A percentile compares a stretch with the other conserved stretches of the same genome.
Conservation (phyloP, 2,797 vertebrate genomes). For the Urocyon cinereoargenteus region DNA sequence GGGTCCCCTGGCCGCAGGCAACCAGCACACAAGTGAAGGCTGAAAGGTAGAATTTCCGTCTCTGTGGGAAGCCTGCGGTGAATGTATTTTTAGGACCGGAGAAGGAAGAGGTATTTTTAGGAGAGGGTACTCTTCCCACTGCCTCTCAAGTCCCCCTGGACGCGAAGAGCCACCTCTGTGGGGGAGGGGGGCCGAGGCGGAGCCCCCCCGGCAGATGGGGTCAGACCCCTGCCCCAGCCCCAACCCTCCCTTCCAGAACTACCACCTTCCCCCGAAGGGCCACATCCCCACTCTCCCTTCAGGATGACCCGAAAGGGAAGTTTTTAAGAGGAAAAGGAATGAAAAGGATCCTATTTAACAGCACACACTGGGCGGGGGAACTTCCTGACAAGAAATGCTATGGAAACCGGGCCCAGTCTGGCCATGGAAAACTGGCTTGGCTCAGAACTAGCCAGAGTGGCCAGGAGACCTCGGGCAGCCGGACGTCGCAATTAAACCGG, state of each 20-base stretch:
- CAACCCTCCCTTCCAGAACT: background rate
- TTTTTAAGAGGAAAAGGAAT: slow-evolving; percentile 84
- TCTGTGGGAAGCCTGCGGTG: slow-evolving; percentile 64
- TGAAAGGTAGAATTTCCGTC: slow-evolving; percentile 40
- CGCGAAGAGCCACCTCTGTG: background rate
- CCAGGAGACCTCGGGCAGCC: slow-evolving; percentile 77
- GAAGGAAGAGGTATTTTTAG: slow-evolving; percentile 74
- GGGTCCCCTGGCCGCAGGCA: background rate
- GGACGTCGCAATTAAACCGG: slow-evolving; percentile 68
- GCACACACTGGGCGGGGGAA: slow-evolving; percentile 86
- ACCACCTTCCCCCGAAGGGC: background rate
- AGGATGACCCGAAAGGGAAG: slow-evolving; percentile 78
- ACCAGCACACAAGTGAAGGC: background rate
- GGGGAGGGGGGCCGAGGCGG: background rate
- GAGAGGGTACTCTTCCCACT: slow-evolving; percentile 58
- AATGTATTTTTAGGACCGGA: slow-evolving; percentile 75
- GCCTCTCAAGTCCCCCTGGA: slow-evolving; percentile 32
- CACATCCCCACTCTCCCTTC: slow-evolving; percentile 57
- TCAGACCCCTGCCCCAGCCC: background rate
- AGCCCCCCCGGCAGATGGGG: too few species aligned
- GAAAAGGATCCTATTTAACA: slow-evolving; percentile 82
- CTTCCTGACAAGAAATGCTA: slow-evolving; percentile 86
- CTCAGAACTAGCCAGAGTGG: slow-evolving; percentile 78
- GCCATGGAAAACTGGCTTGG: slow-evolving; percentile 90
- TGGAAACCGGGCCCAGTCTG: slow-evolving; percentile 85